Evolutionary conservation across 1,140 invertebrate genomes (phyloP).

Genomic region (Laodelphax striatellus): DNA sequence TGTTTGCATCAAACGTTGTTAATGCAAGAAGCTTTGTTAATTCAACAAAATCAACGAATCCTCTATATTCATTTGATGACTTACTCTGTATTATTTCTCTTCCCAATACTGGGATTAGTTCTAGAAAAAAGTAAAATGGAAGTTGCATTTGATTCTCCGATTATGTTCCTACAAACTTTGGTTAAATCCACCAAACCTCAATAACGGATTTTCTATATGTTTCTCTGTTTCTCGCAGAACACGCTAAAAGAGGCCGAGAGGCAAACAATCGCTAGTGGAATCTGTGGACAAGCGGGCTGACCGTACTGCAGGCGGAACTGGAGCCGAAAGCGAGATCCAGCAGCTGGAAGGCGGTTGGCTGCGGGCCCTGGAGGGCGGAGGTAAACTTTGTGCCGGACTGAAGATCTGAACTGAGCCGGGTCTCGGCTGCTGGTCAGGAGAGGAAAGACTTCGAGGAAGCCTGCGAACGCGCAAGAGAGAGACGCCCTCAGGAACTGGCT

Average conservation of each 20-base stretch:
- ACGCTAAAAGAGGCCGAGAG: slow-evolving; percentile 73
- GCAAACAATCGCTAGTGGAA: slow-evolving; percentile 68
- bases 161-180: no score
- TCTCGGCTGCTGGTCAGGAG: slow-evolving; percentile 49
- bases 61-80: no score
- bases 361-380: slow-evolving; percentile 44
- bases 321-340: slow-evolving; percentile 62
- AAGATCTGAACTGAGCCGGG: slow-evolving; percentile 59
- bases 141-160: no score
- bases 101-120: no score
- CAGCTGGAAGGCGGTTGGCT: slow-evolving; percentile 51
- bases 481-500: slow-evolving; percentile 9
- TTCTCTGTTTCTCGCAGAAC: slow-evolving; percentile 31
- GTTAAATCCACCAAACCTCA: no score
- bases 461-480: slow-evolving; percentile 2
- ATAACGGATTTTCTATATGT: no score
- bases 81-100: no score
- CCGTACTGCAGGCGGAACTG: slow-evolving; percentile 73
- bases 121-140: no score
- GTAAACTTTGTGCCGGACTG: slow-evolving; percentile 51
- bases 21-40: no score
- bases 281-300: slow-evolving; percentile 69
- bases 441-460: slow-evolving; percentile 65
- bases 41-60: no score
- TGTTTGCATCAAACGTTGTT: no score